Evolutionary conservation across 2,888 invertebrate genomes (phyloP).

Genomic region (Torymus aiolomorphi): DNA sequence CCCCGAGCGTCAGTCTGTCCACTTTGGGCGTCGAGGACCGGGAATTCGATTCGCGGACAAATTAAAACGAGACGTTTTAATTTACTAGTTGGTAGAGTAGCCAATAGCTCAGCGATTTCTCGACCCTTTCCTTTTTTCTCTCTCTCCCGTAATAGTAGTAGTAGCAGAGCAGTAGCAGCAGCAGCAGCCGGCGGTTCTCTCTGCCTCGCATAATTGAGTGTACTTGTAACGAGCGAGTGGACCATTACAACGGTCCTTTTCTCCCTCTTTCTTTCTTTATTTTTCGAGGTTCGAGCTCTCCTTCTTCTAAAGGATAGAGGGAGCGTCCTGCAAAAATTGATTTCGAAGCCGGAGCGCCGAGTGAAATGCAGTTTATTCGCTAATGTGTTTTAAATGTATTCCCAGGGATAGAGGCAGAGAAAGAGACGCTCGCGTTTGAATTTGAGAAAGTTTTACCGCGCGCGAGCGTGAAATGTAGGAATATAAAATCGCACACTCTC

Average conservation of each 20-base stretch:
- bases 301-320: not conserved
- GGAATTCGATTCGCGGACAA: conserved; percentile 49
- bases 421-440: conserved; percentile 3
- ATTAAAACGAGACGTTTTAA: conserved; percentile 57
- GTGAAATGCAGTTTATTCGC: conserved; percentile 19
- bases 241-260: conserved; percentile 20
- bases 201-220: conserved; percentile 31
- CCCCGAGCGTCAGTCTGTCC: not conserved
- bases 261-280: not conserved
- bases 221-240: conserved; percentile 22
- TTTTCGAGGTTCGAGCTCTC: not conserved
- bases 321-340: conserved; percentile 22
- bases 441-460: conserved; percentile 31
- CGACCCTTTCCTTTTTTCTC: conserved; percentile 4
- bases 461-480: not conserved
- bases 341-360: conserved; percentile 12
- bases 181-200: too few species aligned
- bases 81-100: conserved; percentile 42
- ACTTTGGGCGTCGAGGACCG: not conserved
- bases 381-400: conserved; percentile 38
- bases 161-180: too few species aligned
- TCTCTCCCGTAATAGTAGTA: not conserved
- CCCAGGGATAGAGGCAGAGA: not conserved
- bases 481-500: conserved; percentile 23
- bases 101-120: conserved; percentile 23